phyloP scores from a whole-genome alignment of 2,113 vertebrate species.

The Chionodraco myersi region DNA sequence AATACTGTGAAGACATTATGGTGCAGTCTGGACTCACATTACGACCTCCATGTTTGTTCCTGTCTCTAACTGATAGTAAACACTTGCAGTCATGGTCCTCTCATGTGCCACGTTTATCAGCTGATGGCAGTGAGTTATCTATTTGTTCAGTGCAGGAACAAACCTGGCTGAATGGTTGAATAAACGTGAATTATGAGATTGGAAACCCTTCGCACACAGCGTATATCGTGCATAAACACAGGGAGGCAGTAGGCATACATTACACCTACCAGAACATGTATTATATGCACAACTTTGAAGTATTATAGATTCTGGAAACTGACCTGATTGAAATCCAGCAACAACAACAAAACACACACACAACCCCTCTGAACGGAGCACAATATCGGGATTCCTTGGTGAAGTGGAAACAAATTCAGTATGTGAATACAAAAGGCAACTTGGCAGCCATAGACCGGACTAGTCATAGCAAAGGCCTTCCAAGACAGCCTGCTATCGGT shows the following conservation, averaged over 20 bases:
- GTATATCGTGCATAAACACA: neutral
- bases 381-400: conserved; percentile 4
- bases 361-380: neutral
- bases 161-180: neutral
- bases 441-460: conserved; percentile 28
- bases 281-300: conserved; percentile 5
- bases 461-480: conserved; percentile 14
- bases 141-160: neutral
- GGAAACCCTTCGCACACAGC: neutral
- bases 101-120: conserved; percentile 9
- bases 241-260: neutral
- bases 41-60: neutral
- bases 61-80: conserved; percentile 8
- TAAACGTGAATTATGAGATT: neutral
- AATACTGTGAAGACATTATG: conserved; percentile 1
- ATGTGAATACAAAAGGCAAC: conserved; percentile 31
- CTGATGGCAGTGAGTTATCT: conserved; percentile 9
- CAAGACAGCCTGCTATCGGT: conserved; percentile 55
- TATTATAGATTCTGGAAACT: conserved; percentile 3
- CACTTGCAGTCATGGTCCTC: neutral
- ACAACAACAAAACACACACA: neutral
- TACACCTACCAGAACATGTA: neutral
- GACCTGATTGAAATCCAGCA: neutral
- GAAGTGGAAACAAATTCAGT: conserved; percentile 42
- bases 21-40: conserved; percentile 7